Conservation (phyloP, 2,797 vertebrate genomes). For the Urophycis tenuis region DNA sequence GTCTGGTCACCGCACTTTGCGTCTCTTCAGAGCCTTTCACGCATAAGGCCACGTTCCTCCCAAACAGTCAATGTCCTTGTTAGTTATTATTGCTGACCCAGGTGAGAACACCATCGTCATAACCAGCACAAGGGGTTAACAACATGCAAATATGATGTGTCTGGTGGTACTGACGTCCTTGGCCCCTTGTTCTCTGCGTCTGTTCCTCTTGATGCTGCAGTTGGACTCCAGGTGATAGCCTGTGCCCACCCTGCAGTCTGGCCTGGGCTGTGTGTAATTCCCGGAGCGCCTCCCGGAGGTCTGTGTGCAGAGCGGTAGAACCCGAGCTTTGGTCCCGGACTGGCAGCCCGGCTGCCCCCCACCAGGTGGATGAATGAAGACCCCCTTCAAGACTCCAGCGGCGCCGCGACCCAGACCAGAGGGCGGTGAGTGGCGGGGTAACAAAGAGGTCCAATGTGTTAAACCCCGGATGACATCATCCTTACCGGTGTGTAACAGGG, state of each 20-base stretch:
- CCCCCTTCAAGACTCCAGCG: slow-evolving; percentile 85
- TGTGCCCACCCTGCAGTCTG: slow-evolving; percentile 31
- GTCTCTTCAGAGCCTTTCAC: not conserved
- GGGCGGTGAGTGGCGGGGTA: slow-evolving; percentile 71
- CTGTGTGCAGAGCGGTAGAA: slow-evolving; percentile 41
- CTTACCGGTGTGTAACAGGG: not conserved
- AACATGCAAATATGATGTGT: not conserved
- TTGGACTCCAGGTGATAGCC: slow-evolving; percentile 34
- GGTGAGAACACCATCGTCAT: not conserved
- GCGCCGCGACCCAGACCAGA: slow-evolving; percentile 83
- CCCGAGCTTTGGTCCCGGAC: slow-evolving; percentile 55
- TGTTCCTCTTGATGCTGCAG: slow-evolving; percentile 17
- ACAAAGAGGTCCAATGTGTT: not conserved
- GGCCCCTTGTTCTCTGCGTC: not conserved
- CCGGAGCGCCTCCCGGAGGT: slow-evolving; percentile 38
- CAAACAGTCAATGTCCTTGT: not conserved
- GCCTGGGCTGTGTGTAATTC: slow-evolving; percentile 29
- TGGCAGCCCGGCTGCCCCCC: slow-evolving; percentile 78
- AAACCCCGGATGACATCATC: not conserved
- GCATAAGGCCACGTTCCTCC: not conserved
- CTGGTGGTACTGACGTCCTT: not conserved
- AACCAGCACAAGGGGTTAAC: not conserved
- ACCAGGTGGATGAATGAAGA: slow-evolving; percentile 94
- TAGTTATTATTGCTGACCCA: not conserved
- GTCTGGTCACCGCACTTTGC: not conserved